Base-by-base conservation (phyloP, 2,797 vertebrate genomes). In the Poeciliopsis infans region DNA sequence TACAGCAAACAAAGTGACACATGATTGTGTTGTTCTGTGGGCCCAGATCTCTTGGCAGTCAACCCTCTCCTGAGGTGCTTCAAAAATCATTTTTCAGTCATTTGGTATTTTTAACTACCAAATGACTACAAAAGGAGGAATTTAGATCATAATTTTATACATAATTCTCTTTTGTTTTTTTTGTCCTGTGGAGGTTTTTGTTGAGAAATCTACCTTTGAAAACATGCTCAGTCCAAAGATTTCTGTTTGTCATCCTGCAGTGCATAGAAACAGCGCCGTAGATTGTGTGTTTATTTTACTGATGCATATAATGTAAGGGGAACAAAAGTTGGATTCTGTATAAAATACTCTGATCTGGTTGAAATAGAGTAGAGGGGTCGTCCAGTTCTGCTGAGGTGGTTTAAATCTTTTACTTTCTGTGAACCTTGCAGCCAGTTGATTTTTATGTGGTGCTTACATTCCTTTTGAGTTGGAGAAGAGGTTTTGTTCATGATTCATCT, bases 191-290 rank as follows among this genome's bases (percentile, higher is more conserved):
- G 90, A 83, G 84, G 75, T 90, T 90, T 83, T 83, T 72, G 47
- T 86, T 88, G 78, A 85, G 70, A 88, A 87, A 87, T 92, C 88
- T 89, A 93, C 92, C 90, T 92, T 89, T 64, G 83, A 93, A 89
- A 64, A 89, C 84, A 86, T 43, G 94, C 93, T 94, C 90, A 91
- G 92, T 94, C 95, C 95, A 95, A 95, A 95, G 95, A 95, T 94
- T 94, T 92, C 86, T 72, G 86, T 94, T 92, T 84, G 87, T 89
- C 88, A 79, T 91, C 90, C 92, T 91, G 93, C 92, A 87, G 87
- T 90, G 90, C 74, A 47, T 92, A 93, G 86, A 92, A 85, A 90
- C 84, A 71, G 84, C 93, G 91, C 85, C 13, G 88, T 94, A 92
- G 88, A 84, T 89, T 41, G 91, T 93, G 87, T 88, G 80, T 80